Conservation (phyloP, 2,888 invertebrate genomes). For the Lapara coniferarum region DNA sequence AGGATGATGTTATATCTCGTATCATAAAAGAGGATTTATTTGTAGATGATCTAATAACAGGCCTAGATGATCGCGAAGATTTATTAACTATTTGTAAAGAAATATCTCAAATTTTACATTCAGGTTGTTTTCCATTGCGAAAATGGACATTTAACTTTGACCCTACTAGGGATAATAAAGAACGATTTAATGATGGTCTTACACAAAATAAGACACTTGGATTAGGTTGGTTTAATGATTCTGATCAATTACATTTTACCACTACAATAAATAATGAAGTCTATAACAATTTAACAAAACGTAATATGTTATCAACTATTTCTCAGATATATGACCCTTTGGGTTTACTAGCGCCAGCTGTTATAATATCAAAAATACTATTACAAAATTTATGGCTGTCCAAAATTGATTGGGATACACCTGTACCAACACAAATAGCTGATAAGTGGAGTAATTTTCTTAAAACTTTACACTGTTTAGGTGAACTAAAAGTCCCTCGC, state of each 20-base stretch:
- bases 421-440: not conserved
- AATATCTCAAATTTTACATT: not conserved
- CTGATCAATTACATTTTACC: no score
- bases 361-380: not conserved
- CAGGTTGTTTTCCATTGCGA: slow-evolving; percentile 1
- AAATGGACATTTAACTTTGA: slow-evolving; percentile 3
- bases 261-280: no score
- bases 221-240: no score
- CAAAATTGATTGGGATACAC: not conserved
- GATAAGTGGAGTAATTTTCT: not conserved
- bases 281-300: not conserved
- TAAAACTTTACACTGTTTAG: not conserved
- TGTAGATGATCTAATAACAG: slow-evolving; percentile 38
- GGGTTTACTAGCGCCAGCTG: not conserved
- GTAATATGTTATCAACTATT: not conserved
- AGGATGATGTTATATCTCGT: slow-evolving; percentile 30
- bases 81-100: not conserved
- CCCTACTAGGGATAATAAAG: not conserved
- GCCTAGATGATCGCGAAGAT: not conserved
- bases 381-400: not conserved
- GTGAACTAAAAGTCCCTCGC: not conserved
- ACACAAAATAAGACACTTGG: no score
- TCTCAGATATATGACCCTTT: not conserved
- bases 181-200: not conserved
- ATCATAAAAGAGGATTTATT: slow-evolving; percentile 40